Conservation (phyloP, 1,140 invertebrate species). For the Melipona quadrifasciata region DNA sequence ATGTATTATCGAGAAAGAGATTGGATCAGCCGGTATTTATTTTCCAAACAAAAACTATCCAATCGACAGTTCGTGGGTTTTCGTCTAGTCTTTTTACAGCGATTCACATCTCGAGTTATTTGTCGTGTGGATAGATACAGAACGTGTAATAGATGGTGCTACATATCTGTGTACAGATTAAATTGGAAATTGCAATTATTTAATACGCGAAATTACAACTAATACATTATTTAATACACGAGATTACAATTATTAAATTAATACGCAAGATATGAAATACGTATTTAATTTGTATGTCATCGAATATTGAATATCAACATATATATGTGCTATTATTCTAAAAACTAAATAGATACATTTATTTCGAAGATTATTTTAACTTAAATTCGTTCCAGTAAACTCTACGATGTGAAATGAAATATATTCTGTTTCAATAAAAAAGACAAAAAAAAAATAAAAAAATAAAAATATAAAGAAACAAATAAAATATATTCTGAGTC, state of each 20-base stretch:
- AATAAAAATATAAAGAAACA: no score
- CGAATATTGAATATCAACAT: no score
- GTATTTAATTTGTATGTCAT: no score
- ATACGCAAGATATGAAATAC: no score
- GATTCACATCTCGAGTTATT: constrained; percentile 54
- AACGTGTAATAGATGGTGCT: neutral
- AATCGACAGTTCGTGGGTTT: constrained; percentile 35
- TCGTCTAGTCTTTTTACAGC: constrained; percentile 25
- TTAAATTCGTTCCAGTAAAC: neutral
- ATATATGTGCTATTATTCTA: no score
- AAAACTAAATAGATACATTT: neutral
- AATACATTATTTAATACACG: no score
- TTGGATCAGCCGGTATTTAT: constrained; percentile 62
- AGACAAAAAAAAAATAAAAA: no score
- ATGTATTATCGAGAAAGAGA: constrained; percentile 54
- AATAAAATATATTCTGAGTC: no score
- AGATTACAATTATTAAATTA: no score
- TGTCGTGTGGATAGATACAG: constrained; percentile 22
- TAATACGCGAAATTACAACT: no score
- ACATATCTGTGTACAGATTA: no score
- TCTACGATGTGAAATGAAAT: neutral
- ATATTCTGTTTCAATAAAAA: no score
- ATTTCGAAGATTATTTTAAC: neutral
- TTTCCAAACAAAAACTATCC: constrained; percentile 42
- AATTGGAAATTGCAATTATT: neutral